phyloP scores from a whole-genome alignment of 2,888 invertebrate genomes.

The Acanthoscelides obtectus region DNA sequence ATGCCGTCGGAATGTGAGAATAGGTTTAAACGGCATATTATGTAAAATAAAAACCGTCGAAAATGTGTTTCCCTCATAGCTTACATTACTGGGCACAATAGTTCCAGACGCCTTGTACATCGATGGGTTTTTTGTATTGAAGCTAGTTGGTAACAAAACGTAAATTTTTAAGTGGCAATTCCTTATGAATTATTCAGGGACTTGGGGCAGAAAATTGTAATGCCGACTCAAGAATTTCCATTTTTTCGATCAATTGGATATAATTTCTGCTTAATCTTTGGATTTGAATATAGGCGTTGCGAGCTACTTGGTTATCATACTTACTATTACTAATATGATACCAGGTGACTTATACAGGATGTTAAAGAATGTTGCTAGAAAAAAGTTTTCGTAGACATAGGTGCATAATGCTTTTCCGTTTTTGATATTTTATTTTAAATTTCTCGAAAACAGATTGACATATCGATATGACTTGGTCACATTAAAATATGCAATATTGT shows the following conservation, averaged over 20 bases:
- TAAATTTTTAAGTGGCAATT: neutral
- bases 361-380: too few species aligned
- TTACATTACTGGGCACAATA: neutral
- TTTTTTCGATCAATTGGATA: neutral
- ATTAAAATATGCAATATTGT: too few species aligned
- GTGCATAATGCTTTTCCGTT: too few species aligned
- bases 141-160: neutral
- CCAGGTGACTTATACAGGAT: too few species aligned
- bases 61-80: neutral
- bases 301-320: too few species aligned
- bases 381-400: too few species aligned
- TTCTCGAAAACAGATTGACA: too few species aligned
- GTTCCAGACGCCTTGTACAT: neutral
- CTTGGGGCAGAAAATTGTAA: neutral
- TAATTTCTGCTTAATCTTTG: neutral
- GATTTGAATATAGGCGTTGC: neutral
- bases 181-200: neutral
- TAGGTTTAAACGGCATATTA: neutral
- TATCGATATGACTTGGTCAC: too few species aligned
- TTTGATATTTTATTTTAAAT: too few species aligned
- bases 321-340: too few species aligned
- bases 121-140: neutral
- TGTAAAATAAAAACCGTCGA: neutral
- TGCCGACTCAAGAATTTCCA: neutral
- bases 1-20: neutral